phyloP scores from a whole-genome alignment of 2,113 vertebrate genomes.

The Ciconia stormi region DNA sequence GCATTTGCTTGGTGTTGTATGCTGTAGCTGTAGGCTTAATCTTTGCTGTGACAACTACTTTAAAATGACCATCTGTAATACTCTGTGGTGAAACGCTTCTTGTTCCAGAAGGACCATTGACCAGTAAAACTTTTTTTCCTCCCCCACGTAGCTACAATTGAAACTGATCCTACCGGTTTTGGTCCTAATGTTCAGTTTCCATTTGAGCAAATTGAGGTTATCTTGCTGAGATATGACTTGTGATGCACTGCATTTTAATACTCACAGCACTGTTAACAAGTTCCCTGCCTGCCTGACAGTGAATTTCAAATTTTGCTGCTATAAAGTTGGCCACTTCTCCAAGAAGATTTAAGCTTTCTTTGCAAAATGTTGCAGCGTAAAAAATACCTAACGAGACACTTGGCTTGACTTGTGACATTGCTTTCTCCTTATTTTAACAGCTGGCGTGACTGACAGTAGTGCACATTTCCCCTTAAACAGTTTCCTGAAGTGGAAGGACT shows the following conservation, averaged over 20 bases:
- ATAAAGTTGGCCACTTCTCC: background rate
- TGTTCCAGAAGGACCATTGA: background rate
- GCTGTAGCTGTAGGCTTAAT: background rate
- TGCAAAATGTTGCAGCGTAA: fast-evolving
- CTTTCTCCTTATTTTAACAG: background rate
- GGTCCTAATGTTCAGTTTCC: background rate
- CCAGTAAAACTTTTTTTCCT: background rate
- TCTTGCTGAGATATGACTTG: fast-evolving
- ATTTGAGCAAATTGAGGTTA: background rate
- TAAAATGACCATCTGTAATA: background rate
- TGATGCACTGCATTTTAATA: background rate
- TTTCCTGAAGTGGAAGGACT: background rate
- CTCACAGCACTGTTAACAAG: fast-evolving
- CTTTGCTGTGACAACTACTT: background rate
- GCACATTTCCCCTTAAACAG: background rate
- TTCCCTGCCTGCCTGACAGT: background rate
- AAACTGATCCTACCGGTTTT: background rate
- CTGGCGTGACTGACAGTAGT: background rate
- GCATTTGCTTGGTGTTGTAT: background rate
- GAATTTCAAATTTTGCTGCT: background rate
- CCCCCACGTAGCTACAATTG: too few relatives aligned
- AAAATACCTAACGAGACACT: fast-evolving
- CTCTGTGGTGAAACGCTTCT: background rate
- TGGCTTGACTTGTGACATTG: background rate
- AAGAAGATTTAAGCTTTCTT: background rate